Percentiles rank a stretch among this genome's conserved stretches.
Conservation (phyloP, 2,113 vertebrate species). For the human region DNA sequence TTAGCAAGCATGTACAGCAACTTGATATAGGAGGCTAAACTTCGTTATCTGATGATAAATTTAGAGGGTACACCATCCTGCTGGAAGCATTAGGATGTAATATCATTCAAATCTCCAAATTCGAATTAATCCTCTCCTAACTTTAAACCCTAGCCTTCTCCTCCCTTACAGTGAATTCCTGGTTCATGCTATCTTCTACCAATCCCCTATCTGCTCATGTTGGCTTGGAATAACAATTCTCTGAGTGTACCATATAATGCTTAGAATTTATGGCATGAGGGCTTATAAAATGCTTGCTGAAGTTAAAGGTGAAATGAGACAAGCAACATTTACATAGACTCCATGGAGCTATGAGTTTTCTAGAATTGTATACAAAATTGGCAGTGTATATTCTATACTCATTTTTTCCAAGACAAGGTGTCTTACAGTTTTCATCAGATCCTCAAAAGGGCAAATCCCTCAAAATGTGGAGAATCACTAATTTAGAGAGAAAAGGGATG, state of each 20-base stretch:
- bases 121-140: not conserved
- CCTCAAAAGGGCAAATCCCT: conserved; percentile 9
- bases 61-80: not conserved
- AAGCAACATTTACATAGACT: not conserved
- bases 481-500: conserved; percentile 20
- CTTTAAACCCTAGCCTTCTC: not conserved
- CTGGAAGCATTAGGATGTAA: not conserved
- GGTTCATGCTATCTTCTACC: not conserved
- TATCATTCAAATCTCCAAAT: not conserved
- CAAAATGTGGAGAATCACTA: not conserved
- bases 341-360: conserved; percentile 35
- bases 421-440: conserved; percentile 5
- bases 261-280: not conserved
- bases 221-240: conserved; percentile 29
- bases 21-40: not conserved
- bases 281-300: conserved; percentile 27
- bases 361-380: conserved; percentile 17
- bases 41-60: not conserved
- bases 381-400: not conserved
- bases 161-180: not conserved
- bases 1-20: not conserved
- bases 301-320: conserved; percentile 43
- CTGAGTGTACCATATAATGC: not conserved
- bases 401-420: conserved; percentile 11
- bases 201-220: not conserved